Percentiles rank a stretch among this genome's conserved stretches.
These are phyloP conservation scores for Bursaphelenchus okinawaensis DNA, from an alignment of 2,888 invertebrate species.

Conservation along the genomic window DNA sequence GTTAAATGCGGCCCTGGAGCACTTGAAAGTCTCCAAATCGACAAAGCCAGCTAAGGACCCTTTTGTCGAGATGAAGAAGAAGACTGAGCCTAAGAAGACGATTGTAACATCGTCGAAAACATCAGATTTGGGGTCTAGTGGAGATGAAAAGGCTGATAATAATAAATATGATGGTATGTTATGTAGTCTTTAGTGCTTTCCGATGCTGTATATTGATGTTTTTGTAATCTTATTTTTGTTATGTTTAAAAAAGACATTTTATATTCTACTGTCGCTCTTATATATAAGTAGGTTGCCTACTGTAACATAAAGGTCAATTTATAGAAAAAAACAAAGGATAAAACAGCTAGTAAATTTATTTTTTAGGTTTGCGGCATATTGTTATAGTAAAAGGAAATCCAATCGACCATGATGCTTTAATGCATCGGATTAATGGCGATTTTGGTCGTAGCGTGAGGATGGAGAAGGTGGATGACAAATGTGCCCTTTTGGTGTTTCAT, in stretches of 20 bases:
- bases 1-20: constrained; percentile 1
- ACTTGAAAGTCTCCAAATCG: background rate
- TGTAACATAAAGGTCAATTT: too few relatives aligned
- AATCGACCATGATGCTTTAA: background rate
- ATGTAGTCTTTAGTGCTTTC: too few relatives aligned
- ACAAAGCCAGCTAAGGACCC: background rate
- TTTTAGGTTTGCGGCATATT: background rate
- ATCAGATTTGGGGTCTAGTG: background rate
- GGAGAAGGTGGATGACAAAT: background rate
- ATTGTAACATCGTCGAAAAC: background rate
- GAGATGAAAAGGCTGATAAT: background rate
- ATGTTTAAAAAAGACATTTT: too few relatives aligned
- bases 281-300: too few relatives aligned
- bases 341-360: too few relatives aligned
- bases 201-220: too few relatives aligned
- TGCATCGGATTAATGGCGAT: background rate
- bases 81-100: background rate
- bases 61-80: background rate
- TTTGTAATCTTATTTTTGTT: too few relatives aligned
- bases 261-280: too few relatives aligned
- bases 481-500: background rate
- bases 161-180: background rate
- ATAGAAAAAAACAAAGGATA: too few relatives aligned
- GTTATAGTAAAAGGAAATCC: background rate
- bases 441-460: background rate